A percentile compares a stretch with the other conserved stretches of the same genome.
Conservation (phyloP, 2,797 vertebrate species). For the Fistularia tabacaria region DNA sequence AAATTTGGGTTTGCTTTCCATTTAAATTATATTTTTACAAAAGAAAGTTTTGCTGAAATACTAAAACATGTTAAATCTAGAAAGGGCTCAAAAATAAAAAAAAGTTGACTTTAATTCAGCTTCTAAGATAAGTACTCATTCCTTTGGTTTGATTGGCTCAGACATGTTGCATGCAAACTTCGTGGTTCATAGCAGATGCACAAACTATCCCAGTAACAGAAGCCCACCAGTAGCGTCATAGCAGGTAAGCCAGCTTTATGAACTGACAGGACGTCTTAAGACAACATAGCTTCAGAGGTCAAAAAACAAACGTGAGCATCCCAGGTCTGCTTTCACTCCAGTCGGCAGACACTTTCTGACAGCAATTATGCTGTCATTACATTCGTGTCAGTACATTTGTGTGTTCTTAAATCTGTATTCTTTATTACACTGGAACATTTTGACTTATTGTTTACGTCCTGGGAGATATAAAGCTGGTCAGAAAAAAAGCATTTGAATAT, state of each 20-base stretch:
- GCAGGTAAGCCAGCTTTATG: slow-evolving; percentile 44
- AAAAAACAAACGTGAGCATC: not conserved
- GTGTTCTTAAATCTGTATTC: too few species aligned
- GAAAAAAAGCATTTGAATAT: too few species aligned
- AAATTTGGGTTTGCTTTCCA: too few species aligned
- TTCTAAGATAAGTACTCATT: not conserved
- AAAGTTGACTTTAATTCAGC: too few species aligned
- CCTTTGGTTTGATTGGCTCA: slow-evolving; percentile 10
- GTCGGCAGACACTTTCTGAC: too few species aligned
- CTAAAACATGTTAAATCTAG: too few species aligned
- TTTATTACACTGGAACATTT: not conserved
- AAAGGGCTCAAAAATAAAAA: too few species aligned
- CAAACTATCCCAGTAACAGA: slow-evolving; percentile 27
- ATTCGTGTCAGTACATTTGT: too few species aligned
- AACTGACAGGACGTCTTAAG: slow-evolving; percentile 18
- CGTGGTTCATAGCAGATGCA: slow-evolving; percentile 24
- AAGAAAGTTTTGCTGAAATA: too few species aligned
- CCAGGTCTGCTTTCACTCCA: too few species aligned
- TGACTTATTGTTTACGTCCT: not conserved
- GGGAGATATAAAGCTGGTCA: not conserved
- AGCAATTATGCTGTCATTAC: too few species aligned
- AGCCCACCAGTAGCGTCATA: slow-evolving; percentile 11
- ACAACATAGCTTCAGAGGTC: slow-evolving; percentile 5
- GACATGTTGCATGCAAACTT: slow-evolving; percentile 21
- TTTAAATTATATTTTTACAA: too few species aligned